Conservation (phyloP, 2,113 vertebrate genomes). For the Progne subis region DNA sequence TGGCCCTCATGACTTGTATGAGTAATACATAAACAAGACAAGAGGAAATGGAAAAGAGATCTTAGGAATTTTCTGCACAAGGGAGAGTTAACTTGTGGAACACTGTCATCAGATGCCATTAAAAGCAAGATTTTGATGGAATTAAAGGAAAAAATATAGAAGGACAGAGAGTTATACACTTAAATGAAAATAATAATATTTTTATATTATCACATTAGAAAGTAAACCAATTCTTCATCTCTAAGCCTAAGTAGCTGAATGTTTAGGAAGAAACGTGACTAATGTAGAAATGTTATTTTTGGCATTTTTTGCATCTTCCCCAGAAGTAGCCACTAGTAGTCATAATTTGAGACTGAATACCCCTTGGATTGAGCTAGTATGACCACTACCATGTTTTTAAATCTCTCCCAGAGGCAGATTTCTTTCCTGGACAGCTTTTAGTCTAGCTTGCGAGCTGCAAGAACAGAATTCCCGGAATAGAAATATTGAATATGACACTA, state of each 20-base stretch:
- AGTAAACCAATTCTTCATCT: background rate
- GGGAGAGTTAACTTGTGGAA: constrained; percentile 2
- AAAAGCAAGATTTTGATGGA: background rate
- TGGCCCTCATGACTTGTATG: constrained; percentile 54
- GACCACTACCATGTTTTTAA: background rate
- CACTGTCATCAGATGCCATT: background rate
- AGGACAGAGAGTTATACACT: background rate
- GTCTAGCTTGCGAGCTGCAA: background rate
- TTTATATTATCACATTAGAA: background rate
- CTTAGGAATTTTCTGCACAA: constrained; percentile 48
- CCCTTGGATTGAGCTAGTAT: background rate
- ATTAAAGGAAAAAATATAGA: background rate
- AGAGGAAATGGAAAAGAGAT: constrained; percentile 71
- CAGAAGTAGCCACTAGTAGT: background rate
- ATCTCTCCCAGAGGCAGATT: background rate
- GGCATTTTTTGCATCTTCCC: background rate
- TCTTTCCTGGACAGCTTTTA: background rate
- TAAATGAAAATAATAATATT: background rate
- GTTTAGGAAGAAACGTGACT: background rate
- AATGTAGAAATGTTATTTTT: background rate
- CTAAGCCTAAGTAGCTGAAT: background rate
- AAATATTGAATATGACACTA: background rate
- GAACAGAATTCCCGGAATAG: background rate
- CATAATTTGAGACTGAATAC: background rate
- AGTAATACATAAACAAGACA: constrained; percentile 61